Evolutionary conservation across 2,888 invertebrate species (phyloP).

Genomic region (Amphipyra berbera): DNA sequence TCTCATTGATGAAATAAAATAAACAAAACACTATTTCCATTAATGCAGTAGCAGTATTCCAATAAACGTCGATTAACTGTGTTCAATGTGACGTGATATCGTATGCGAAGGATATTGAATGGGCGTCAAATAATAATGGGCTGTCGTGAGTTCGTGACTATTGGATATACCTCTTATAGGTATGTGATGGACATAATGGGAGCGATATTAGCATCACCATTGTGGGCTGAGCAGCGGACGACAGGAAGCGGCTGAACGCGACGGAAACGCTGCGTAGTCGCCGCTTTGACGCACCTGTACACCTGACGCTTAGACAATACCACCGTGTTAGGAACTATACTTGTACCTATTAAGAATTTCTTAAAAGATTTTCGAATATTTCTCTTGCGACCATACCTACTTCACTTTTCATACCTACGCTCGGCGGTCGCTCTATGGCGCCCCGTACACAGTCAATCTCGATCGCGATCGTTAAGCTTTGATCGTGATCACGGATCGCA

Average conservation of each 20-base stretch:
- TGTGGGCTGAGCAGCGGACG: slow-evolving; percentile 45
- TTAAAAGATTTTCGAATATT: too few species aligned
- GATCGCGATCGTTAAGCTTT: too few species aligned
- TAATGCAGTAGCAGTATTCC: slow-evolving; percentile 1
- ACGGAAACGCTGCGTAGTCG: slow-evolving; percentile 59
- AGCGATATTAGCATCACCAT: slow-evolving; percentile 77
- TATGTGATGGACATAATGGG: slow-evolving; percentile 72
- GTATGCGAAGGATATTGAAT: slow-evolving; percentile 36
- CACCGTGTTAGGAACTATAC: slow-evolving; percentile 16
- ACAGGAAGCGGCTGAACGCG: slow-evolving; percentile 57
- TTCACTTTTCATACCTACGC: too few species aligned
- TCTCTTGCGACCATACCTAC: too few species aligned
- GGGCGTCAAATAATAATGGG: slow-evolving; percentile 57
- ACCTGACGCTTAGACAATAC: slow-evolving; percentile 9
- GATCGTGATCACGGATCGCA: too few species aligned
- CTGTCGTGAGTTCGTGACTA: slow-evolving; percentile 37
- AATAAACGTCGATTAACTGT: slow-evolving; percentile 22
- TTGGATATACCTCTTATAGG: slow-evolving; percentile 50
- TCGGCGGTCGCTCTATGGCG: too few species aligned
- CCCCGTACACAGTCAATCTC: too few species aligned
- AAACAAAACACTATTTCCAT: too few species aligned
- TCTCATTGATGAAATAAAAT: too few species aligned
- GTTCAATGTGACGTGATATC: slow-evolving; percentile 13
- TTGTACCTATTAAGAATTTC: too few species aligned
- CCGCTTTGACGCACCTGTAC: slow-evolving; percentile 55